Conservation (phyloP, 2,113 vertebrate species). For the Lepus americanus region DNA sequence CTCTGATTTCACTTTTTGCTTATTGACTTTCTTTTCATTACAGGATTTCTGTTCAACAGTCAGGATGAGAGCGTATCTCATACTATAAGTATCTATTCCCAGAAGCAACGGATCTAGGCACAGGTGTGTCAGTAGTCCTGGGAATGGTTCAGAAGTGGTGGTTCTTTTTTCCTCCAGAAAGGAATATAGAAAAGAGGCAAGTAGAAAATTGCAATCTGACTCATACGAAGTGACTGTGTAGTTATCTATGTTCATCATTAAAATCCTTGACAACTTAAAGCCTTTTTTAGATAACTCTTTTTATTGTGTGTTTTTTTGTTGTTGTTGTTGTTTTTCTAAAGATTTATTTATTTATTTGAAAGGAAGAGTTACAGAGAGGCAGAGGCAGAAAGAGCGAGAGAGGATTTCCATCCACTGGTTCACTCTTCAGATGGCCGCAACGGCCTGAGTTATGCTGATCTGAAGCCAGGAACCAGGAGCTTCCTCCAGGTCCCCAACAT, state of each 20-base stretch:
- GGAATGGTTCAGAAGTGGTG: neutral
- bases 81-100: neutral
- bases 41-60: neutral
- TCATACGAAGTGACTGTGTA: neutral
- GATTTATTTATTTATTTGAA: too few species aligned
- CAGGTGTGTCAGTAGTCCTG: neutral
- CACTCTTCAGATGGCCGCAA: too few species aligned
- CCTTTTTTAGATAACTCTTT: neutral
- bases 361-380: too few species aligned
- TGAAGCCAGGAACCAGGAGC: too few species aligned
- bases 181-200: neutral
- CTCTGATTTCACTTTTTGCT: neutral
- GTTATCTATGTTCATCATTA: neutral
- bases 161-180: neutral
- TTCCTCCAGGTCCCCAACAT: too few species aligned
- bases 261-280: neutral
- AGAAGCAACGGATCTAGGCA: neutral
- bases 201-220: neutral
- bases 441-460: too few species aligned
- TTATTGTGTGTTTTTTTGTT: neutral
- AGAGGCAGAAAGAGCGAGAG: too few species aligned
- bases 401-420: too few species aligned
- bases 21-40: conserved; percentile 24
- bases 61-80: neutral
- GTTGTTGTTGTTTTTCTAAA: too few species aligned